These are phyloP conservation scores for Vespertilio murinus DNA, from an alignment of 2,797 vertebrate genomes.

Conservation along the genomic window DNA sequence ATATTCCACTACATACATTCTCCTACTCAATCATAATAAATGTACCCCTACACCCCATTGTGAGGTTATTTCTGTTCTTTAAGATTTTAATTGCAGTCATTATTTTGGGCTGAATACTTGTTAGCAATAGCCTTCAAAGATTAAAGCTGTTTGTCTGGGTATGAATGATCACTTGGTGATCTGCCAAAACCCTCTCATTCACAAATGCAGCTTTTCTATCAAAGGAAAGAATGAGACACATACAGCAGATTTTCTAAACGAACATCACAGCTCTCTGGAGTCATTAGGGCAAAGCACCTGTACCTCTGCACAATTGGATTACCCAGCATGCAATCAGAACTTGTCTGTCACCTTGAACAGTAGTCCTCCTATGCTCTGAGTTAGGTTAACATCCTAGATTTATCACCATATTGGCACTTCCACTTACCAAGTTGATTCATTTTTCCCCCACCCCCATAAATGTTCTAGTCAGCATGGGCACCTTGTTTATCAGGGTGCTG, in stretches of 20 bases:
- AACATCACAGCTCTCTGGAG: conserved; percentile 16
- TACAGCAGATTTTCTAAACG: conserved; percentile 57
- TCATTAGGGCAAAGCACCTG: conserved; percentile 45
- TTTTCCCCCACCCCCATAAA: conserved; percentile 16
- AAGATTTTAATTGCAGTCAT: conserved; percentile 78
- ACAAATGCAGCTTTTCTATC: conserved; percentile 71
- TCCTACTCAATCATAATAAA: background rate
- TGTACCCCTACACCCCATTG: background rate
- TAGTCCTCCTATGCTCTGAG: conserved; percentile 3
- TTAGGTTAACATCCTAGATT: conserved; percentile 54
- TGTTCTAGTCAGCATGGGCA: conserved; percentile 23
- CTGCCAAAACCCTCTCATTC: conserved; percentile 71
- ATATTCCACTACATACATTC: background rate
- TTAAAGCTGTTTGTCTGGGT: conserved; percentile 77
- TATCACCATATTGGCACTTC: conserved; percentile 57
- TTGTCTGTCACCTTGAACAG: background rate
- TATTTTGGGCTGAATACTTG: conserved; percentile 63
- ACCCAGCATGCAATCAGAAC: background rate
- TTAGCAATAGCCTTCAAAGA: conserved; percentile 73
- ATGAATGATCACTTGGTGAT: conserved; percentile 76
- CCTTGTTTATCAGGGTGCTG: conserved; percentile 57
- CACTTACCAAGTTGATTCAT: conserved; percentile 47
- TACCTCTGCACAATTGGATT: conserved; percentile 38
- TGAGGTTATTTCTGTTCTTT: conserved; percentile 68
- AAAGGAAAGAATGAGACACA: conserved; percentile 54